Evolutionary conservation across 2,113 vertebrate genomes (phyloP).

Genomic region (Acanthochromis polyacanthus): DNA sequence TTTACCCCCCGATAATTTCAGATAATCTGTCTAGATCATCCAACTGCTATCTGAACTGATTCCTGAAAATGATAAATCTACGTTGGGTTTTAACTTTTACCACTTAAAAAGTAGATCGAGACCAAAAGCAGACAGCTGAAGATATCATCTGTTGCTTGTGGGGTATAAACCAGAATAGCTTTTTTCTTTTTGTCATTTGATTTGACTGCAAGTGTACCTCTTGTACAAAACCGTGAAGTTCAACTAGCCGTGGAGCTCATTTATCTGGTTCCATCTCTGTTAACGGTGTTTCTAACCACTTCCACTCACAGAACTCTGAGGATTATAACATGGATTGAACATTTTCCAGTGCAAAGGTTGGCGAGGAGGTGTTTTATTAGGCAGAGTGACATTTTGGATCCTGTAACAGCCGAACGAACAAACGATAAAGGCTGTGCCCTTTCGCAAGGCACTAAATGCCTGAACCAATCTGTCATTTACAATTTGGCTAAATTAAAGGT

Average conservation of each 20-base stretch:
- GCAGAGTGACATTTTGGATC: slow-evolving; percentile 22
- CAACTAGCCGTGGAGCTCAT: background rate
- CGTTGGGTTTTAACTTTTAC: no score
- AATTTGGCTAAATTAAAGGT: slow-evolving; percentile 35
- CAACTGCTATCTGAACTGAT: no score
- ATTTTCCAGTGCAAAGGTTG: background rate
- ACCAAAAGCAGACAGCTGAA: no score
- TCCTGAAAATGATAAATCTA: no score
- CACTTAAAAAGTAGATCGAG: no score
- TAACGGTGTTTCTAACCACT: background rate
- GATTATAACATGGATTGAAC: no score
- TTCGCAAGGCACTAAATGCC: slow-evolving; percentile 17
- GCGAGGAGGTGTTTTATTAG: slow-evolving; percentile 7
- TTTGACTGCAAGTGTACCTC: background rate
- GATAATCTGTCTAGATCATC: no score
- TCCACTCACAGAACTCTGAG: no score
- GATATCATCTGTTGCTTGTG: background rate
- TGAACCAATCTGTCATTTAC: background rate
- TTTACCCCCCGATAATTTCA: no score
- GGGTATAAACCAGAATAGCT: background rate
- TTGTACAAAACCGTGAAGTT: background rate
- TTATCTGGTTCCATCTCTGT: slow-evolving; percentile 18
- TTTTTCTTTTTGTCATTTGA: slow-evolving; percentile 1
- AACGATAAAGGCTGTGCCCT: slow-evolving; percentile 15
- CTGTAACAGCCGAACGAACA: background rate